These are phyloP conservation scores for Neodiprion virginianus DNA, from an alignment of 1,140 invertebrate species.

Conservation along the genomic window DNA sequence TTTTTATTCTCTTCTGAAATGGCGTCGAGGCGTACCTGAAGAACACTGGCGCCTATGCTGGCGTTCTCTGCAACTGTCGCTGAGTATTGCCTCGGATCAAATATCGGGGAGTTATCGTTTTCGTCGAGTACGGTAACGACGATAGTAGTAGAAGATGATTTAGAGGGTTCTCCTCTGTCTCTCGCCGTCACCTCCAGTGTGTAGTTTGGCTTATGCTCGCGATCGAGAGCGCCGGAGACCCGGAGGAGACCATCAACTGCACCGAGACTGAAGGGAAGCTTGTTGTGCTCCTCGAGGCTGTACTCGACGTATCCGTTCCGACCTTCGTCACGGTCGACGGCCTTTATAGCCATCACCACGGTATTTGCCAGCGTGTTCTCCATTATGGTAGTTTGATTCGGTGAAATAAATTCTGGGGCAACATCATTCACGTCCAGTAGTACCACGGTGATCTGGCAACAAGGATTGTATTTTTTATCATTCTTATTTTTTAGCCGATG, in stretches of 20 bases:
- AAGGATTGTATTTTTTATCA: background rate
- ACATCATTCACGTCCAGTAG: slow-evolving; percentile 95
- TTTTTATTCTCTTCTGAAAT: too few species aligned
- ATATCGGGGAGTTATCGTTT: slow-evolving; percentile 93
- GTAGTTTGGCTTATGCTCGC: slow-evolving; percentile 85
- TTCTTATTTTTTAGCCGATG: background rate
- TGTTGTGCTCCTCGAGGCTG: slow-evolving; percentile 63
- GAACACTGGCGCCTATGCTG: slow-evolving; percentile 87
- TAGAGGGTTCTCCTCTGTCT: slow-evolving; percentile 87
- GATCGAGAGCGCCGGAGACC: slow-evolving; percentile 81
- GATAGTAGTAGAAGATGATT: slow-evolving; percentile 74
- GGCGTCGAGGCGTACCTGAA: slow-evolving; percentile 68
- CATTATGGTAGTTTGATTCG: slow-evolving; percentile 77
- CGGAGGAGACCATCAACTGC: slow-evolving; percentile 85
- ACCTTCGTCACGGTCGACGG: slow-evolving; percentile 91
- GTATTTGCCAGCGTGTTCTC: slow-evolving; percentile 92
- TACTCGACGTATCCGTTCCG: slow-evolving; percentile 94
- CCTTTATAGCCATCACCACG: slow-evolving; percentile 89
- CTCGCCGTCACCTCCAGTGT: slow-evolving; percentile 81
- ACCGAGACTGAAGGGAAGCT: slow-evolving; percentile 82
- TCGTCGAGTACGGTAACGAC: slow-evolving; percentile 84
- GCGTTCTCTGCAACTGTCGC: slow-evolving; percentile 90
- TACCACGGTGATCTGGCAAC: slow-evolving; percentile 78
- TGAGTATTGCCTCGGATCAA: slow-evolving; percentile 87
- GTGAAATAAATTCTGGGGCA: slow-evolving; percentile 87